phyloP scores from a whole-genome alignment of 1,140 invertebrate genomes.

The Asobara japonica region DNA sequence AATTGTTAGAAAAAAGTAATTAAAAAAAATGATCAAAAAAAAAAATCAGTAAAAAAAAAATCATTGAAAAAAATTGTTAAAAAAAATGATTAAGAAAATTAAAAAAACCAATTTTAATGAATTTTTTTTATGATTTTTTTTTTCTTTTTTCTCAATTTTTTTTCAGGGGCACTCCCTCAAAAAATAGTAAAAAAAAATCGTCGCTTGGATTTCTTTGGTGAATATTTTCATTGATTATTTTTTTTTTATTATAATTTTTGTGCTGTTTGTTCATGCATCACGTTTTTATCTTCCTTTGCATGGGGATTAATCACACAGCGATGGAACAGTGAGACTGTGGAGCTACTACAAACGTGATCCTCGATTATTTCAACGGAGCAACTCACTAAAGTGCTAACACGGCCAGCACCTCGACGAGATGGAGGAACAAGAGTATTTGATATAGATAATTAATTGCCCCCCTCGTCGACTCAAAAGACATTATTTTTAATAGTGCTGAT shows the following conservation, averaged over 20 bases:
- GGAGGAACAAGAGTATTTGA: not conserved
- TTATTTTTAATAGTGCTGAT: constrained; percentile 9
- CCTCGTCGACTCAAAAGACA: not conserved
- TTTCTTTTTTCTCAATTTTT: not conserved
- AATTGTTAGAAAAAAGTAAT: too few species aligned
- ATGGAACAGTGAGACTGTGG: constrained; percentile 63
- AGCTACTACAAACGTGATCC: constrained; percentile 59
- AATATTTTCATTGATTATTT: not conserved
- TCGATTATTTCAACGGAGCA: constrained; percentile 63
- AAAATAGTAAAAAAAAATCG: not conserved
- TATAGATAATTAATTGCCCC: not conserved
- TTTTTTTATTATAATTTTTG: constrained; percentile 46
- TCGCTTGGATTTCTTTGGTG: not conserved
- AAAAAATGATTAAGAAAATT: too few species aligned
- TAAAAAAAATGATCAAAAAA: too few species aligned
- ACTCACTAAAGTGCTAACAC: constrained; percentile 61
- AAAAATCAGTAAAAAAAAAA: too few species aligned
- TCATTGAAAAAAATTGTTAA: too few species aligned
- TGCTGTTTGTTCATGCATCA: constrained; percentile 62
- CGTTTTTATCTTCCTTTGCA: constrained; percentile 62
- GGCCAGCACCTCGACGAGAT: not conserved
- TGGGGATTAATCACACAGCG: constrained; percentile 57
- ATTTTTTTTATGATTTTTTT: not conserved
- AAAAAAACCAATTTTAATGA: constrained; percentile 2
- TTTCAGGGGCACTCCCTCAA: not conserved